Evolutionary conservation across 1,140 invertebrate species (phyloP), one percentile per base, ranked within the genome.

Genomic region (Glossosoma conforme): DNA sequence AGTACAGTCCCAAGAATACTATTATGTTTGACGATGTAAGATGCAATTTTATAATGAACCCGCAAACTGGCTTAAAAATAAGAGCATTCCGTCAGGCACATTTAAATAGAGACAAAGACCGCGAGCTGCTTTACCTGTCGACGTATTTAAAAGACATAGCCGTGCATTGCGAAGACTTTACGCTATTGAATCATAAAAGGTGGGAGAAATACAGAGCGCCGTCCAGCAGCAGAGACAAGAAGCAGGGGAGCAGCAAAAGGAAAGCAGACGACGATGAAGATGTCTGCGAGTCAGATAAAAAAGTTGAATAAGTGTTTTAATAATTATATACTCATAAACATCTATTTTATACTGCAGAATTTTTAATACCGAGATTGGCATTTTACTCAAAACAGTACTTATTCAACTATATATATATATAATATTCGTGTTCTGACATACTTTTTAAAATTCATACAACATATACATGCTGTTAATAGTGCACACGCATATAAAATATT

Each of bases 1-100:
- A 95, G 61, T 97, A 89, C 65, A 85, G 79, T 33, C 73, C 85
- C 0, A 90, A 87, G 62, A 98, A 98, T 64, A 98, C 95, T 0
- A 94, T 98, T 54, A 98, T 98, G 93, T 92, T 98, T 63, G 95
- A 98, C 65, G 95, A 98, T 65, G 89, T 98, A n/a, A 77, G 93
- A 45, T 75, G 93, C 58, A 98, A 98, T 74, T 98, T 98, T 62
- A 82, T 97, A 11, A 97, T 98, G 94, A 98, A 98, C 72, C 93
- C 93, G 11, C 88, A 91, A 60, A 93, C 86, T 54, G 95, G 95
- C 3, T 70, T 98, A 1, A 85, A 86, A 67, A 97, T 98, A 64
- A 77, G 83, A 63, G 85, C 93, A 0, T 98, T 96, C 67, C 81
- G 85, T 4, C 85, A 95, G 62, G 93, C 93, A 0, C 92, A 97